These are phyloP conservation scores for Polydesmus complanatus DNA, from an alignment of 2,888 invertebrate genomes.

Conservation along the genomic window DNA sequence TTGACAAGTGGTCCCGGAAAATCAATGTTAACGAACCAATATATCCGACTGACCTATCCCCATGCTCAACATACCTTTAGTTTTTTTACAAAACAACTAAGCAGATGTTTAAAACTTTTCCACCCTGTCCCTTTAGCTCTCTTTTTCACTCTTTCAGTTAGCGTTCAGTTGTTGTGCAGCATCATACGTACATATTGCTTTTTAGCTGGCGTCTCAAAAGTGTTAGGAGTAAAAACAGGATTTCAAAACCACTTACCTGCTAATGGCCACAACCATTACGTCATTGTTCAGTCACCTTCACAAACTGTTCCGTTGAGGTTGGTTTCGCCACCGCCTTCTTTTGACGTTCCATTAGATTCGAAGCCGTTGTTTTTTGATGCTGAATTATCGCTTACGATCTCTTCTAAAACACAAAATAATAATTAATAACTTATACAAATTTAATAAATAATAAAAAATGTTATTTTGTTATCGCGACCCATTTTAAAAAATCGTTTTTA, in stretches of 20 bases:
- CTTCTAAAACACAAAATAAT: no score
- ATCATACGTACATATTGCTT: constrained; percentile 1
- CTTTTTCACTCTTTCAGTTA: not conserved
- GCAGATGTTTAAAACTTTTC: not conserved
- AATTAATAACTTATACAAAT: no score
- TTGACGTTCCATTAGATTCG: not conserved
- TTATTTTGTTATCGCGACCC: no score
- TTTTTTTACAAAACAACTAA: not conserved
- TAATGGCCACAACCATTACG: constrained; percentile 17
- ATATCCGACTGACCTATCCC: not conserved
- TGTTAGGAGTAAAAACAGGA: not conserved
- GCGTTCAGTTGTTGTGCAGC: not conserved
- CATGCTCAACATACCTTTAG: constrained; percentile 7
- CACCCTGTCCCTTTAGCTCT: not conserved
- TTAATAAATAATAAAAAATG: no score
- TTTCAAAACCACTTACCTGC: constrained; percentile 16
- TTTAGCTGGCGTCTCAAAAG: not conserved
- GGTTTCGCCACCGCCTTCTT: not conserved
- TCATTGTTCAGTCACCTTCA: constrained; percentile 20
- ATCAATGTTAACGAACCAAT: not conserved
- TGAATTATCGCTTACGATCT: not conserved
- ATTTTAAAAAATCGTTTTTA: no score
- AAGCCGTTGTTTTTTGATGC: not conserved
- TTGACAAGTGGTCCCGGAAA: no score
- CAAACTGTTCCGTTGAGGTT: constrained; percentile 13